These are phyloP conservation scores for Odontomachus brunneus DNA, from an alignment of 1,140 invertebrate species.

Conservation along the genomic window DNA sequence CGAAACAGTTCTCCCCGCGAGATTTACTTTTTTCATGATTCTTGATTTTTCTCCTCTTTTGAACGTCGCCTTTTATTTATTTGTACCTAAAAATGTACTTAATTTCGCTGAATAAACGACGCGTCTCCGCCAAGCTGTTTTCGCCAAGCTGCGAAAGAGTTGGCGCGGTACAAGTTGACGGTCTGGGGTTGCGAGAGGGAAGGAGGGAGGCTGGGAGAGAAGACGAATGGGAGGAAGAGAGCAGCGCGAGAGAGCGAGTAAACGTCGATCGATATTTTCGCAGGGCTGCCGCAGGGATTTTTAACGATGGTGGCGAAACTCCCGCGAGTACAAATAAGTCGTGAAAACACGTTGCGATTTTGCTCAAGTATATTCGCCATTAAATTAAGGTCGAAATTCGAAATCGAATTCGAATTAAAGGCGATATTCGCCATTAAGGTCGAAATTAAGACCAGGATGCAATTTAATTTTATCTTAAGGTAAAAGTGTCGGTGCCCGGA, in stretches of 20 bases:
- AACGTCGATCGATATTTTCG: constrained; percentile 82
- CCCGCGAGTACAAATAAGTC: constrained; percentile 42
- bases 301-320: constrained; percentile 74
- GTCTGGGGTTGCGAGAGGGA: not conserved
- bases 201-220: constrained; percentile 29
- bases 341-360: no score
- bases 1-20: not conserved
- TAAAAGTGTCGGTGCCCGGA: no score
- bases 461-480: no score
- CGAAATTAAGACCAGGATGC: no score
- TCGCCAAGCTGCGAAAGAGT: constrained; percentile 41
- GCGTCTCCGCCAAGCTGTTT: constrained; percentile 29
- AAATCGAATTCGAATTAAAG: no score
- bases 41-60: not conserved
- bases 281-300: constrained; percentile 68
- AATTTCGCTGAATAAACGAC: not conserved
- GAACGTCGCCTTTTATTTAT: not conserved
- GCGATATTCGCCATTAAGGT: no score
- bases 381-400: no score
- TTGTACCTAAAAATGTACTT: not conserved
- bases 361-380: no score
- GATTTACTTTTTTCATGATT: not conserved
- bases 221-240: constrained; percentile 49
- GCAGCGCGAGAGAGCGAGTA: constrained; percentile 52
- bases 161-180: not conserved